Base-by-base conservation (phyloP, 1,140 invertebrate genomes). In the Lepidostoma basale region DNA sequence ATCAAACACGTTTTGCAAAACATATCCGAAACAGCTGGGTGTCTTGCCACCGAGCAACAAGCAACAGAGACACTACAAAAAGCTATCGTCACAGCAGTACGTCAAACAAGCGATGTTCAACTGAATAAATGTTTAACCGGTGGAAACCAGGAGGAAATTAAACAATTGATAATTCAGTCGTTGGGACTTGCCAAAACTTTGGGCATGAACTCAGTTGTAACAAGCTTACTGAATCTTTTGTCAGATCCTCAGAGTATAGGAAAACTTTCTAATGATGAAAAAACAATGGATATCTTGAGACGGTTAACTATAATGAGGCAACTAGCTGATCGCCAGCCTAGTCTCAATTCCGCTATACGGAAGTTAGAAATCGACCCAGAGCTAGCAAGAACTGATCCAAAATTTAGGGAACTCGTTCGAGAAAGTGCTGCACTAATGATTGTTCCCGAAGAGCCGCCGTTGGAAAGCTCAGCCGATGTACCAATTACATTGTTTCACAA, bases 401-500 rank as follows among this genome's bases (percentile, higher is more conserved):
- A 85, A 66, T 78, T 92, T 14, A 80, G 89, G 52, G 87, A 90
- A 73, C 78, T 92, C 14, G 86, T 92, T 0, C 77, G 88, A 69
- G 88, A 91, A 76, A 91, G 89, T 74, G 89, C 88, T 1, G 86
- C 87, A 2, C 76, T 92, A 1, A 88, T 89, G 86, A 86, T 89
- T 26, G 81, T 87, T 60, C 86, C 87, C 0, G 88, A 90, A 78
- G 85, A 88, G 67, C 77, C 79, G 1, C 83, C 85, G 0, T 74
- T 88, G n/a, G 76, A 85, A 64, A 88, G 85, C 3, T 91, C 90
- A 2, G 84, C 78, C 28, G 88, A 90, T 59, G 85, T 92, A 20
- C 90, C 90, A 2, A 80, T 84, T 1, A 84, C 84, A 49, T 76
- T 92, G 20, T 82, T 92, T 28, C 81, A 85, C 64, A 83, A 84